Evolutionary conservation across 37 sponge, comb jelly and placozoan species (phyloP), one percentile per base, ranked within the genome.

Genomic region (Oopsacas minuta): DNA sequence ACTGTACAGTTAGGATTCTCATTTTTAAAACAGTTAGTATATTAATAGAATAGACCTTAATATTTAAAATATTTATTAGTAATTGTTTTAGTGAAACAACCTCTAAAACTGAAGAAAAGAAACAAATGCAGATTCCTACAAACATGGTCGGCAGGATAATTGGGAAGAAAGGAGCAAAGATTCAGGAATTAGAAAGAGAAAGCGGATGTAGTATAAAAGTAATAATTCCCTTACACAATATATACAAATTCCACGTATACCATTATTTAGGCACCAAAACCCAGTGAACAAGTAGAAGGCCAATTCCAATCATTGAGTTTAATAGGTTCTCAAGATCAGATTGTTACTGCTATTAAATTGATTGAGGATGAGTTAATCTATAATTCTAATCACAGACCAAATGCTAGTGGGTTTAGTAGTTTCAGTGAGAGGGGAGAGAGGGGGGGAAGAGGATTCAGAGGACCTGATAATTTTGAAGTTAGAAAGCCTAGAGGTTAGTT

Each of bases 161-260:
- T 34, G 90, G 90, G 0, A 87, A 81, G 51, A 83, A 82, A 37
- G 90, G 90, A 30, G 36, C 82, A 15, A 88, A 75, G 81, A 89
- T 90, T n/a, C 82, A 85, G 36, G 83, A 85, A 35, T 30, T 90
- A 23, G 88, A 90, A 36, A 52, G 52, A 34, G 53, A 85, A 1
- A 90, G 88, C 85, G 90, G 88, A n/a, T 84, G 85, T 0, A 87
- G 84, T 36, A 52, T 90, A 8, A 84, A 84, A 82, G 87, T 89
- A 30, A 38, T n/a, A n/a, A n/a, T n/a, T n/a, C n/a, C n/a, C n/a
- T n/a, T n/a, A n/a, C n/a, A n/a, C n/a, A n/a, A n/a, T n/a, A n/a
- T n/a, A n/a, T n/a, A n/a, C n/a, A n/a, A n/a, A n/a, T n/a, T n/a
- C n/a, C n/a, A n/a, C n/a, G n/a, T n/a, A n/a, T n/a, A n/a, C n/a